Evolutionary conservation across 2,113 vertebrate species (phyloP), one percentile per base, ranked within the genome.

Genomic region (Hyaena hyaena): DNA sequence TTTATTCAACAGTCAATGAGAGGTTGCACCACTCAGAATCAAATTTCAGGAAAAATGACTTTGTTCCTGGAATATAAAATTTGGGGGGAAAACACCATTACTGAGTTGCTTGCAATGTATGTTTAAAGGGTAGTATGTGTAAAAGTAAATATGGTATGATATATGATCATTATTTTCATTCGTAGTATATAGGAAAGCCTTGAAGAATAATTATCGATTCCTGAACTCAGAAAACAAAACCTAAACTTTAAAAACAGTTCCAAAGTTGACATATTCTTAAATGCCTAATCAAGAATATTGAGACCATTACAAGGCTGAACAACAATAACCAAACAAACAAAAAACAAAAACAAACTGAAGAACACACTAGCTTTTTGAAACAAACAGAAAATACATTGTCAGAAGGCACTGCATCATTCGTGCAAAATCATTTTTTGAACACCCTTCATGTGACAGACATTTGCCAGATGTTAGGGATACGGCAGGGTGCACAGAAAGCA

Each of bases 181-280:
- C 43, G 17, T 7, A 86, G 2, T 33, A 50, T 5, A 5, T 28
- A 69, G 35, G 39, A 68, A 76, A 63, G 15, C 9, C 24, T 95
- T 61, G 11, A 82, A 15, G 6, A 89, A 8, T 39, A 43, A 93
- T 69, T 8, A 21, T 17, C 39, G 26, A 74, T 45, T 23, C 7
- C 33, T 81, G 55, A 89, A 84, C 43, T 73, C 74, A 92, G 43
- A 94, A 92, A 91, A 89, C 50, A 79, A 93, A 93, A 31, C 7
- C 33, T 68, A 73, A 86, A 68, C 15, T 68, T 73, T 91, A 43
- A 83, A 97, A 95, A 85, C 31, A 55, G 53, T 74, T 90, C 31
- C 50, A 69, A 88, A 71, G 63, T 7, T 66, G 28, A 50, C 31
- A 24, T 58, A 93, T 74, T 69, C 50, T 33, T 14, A 2, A 55